phyloP scores from a whole-genome alignment of 2,888 invertebrate genomes.

The Cyrtodaria siliqua region DNA sequence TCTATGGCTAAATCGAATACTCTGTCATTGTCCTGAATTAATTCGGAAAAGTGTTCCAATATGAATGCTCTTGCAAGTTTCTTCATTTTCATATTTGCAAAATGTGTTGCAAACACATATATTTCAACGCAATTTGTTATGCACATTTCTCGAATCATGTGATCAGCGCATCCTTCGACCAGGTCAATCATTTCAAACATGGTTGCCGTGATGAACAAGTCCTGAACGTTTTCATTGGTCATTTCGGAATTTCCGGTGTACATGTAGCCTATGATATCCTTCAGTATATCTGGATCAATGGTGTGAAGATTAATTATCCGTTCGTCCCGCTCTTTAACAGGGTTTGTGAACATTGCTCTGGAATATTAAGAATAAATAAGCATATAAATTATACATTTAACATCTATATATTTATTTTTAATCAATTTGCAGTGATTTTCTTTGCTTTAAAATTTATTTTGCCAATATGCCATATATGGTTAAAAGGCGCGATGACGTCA shows the following conservation, averaged over 20 bases:
- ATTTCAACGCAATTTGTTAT: conserved; percentile 97
- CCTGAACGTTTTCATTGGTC: conserved; percentile 92
- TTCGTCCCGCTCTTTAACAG: conserved; percentile 92
- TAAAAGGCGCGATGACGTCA: too few species aligned
- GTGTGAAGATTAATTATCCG: conserved; percentile 92
- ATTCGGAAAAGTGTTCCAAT: conserved; percentile 86
- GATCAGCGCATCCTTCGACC: conserved; percentile 94
- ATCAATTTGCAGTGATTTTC: too few species aligned
- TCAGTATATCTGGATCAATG: conserved; percentile 93
- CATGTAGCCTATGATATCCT: conserved; percentile 93
- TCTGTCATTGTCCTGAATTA: conserved; percentile 89
- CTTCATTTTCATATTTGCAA: conserved; percentile 92
- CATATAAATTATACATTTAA: neutral
- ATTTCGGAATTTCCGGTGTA: conserved; percentile 90
- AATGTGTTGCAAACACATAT: conserved; percentile 95
- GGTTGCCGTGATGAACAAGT: conserved; percentile 93
- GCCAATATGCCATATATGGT: too few species aligned
- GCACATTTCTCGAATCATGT: conserved; percentile 94
- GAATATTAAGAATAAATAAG: conserved; percentile 23
- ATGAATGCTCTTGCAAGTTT: conserved; percentile 93
- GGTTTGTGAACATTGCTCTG: conserved; percentile 95
- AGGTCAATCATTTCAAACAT: conserved; percentile 93
- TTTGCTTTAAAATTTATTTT: too few species aligned
- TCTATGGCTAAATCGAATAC: conserved; percentile 91
- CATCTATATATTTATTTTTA: too few species aligned